Percentiles rank a stretch among this genome's conserved stretches.
These are phyloP conservation scores for Pemphigus obesinymphae DNA, from an alignment of 1,140 invertebrate species.

Conservation along the genomic window DNA sequence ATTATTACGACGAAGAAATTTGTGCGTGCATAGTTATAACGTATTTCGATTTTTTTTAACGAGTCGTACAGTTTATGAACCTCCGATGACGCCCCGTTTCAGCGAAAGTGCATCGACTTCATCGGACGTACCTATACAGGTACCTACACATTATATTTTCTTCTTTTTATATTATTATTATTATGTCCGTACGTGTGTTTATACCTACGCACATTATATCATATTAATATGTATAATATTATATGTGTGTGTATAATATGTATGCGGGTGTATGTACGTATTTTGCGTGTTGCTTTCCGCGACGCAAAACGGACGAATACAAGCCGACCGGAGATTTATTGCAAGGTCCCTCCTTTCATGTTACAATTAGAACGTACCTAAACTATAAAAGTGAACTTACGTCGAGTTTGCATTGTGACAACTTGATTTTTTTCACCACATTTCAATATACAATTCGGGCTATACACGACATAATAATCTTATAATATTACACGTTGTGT, in stretches of 20 bases:
- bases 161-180: too few species aligned
- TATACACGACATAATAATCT: too few species aligned
- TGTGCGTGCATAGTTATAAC: background rate
- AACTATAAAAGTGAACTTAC: background rate
- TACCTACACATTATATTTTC: too few species aligned
- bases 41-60: background rate
- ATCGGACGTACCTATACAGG: background rate
- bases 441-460: background rate
- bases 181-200: background rate
- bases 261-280: background rate
- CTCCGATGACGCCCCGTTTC: background rate
- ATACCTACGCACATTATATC: background rate
- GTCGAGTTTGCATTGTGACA: background rate
- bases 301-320: background rate
- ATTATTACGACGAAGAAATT: background rate
- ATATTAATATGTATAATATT: background rate
- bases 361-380: background rate
- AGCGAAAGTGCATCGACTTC: background rate
- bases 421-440: background rate
- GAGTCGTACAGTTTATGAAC: background rate
- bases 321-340: background rate
- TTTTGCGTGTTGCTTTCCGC: background rate
- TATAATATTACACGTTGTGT: background rate
- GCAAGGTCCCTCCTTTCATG: background rate
- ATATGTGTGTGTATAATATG: background rate